phyloP scores from a whole-genome alignment of 2,888 invertebrate species.

The Parasteatoda lunata region DNA sequence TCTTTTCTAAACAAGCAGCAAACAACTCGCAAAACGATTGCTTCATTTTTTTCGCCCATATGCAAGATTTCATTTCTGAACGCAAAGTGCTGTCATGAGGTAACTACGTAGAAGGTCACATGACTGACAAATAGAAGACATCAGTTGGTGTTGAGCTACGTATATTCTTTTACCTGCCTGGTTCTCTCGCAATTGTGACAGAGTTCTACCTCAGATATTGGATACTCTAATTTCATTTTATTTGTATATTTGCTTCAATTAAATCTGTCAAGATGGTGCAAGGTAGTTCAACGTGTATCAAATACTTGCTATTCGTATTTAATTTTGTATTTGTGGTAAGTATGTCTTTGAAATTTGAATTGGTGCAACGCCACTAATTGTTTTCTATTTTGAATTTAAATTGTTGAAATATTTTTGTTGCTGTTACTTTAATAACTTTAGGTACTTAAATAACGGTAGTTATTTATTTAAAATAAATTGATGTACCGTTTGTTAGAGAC shows the following conservation, averaged over 20 bases:
- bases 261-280: slow-evolving; percentile 80
- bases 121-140: slow-evolving; percentile 41
- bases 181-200: not conserved
- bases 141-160: slow-evolving; percentile 1
- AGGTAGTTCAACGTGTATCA: slow-evolving; percentile 87
- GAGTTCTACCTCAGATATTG: not conserved
- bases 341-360: slow-evolving; percentile 70
- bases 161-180: slow-evolving; percentile 7
- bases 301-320: slow-evolving; percentile 90
- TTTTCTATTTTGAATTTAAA: not conserved
- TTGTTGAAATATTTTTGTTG: no score
- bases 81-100: not conserved
- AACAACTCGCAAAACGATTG: no score
- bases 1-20: no score
- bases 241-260: slow-evolving; percentile 4
- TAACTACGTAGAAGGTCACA: slow-evolving; percentile 27
- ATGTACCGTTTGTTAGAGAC: not conserved
- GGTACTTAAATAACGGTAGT: no score
- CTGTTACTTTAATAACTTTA: no score
- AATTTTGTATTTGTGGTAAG: slow-evolving; percentile 92
- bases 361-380: not conserved
- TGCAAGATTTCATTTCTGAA: no score
- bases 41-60: no score
- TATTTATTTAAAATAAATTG: no score
- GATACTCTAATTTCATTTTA: slow-evolving; percentile 20